Evolutionary conservation across 2,113 vertebrate genomes (phyloP).

Genomic region (Anguilla japonica): DNA sequence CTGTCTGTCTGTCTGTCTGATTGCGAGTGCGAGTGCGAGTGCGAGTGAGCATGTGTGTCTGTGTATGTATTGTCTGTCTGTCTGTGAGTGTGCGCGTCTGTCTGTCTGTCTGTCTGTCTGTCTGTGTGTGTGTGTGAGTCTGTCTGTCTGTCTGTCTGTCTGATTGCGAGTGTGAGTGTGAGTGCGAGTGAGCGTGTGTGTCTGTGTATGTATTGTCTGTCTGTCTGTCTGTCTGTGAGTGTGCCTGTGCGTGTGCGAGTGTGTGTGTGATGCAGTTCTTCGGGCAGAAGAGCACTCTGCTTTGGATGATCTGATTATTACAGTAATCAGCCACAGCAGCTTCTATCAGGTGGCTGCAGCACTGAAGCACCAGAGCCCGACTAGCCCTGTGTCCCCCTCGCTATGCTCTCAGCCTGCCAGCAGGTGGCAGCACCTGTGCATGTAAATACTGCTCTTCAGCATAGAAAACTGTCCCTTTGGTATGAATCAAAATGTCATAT

Average conservation of each 20-base stretch:
- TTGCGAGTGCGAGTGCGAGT: no score
- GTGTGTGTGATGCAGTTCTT: neutral
- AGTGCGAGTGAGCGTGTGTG: no score
- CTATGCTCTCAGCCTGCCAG: neutral
- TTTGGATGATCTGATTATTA: neutral
- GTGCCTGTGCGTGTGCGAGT: neutral
- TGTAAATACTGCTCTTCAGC: neutral
- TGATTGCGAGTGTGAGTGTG: no score
- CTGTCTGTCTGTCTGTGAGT: no score
- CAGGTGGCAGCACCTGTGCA: neutral
- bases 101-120: no score
- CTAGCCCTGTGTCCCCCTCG: constrained; percentile 28
- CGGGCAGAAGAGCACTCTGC: neutral
- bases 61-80: no score
- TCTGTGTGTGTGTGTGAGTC: no score
- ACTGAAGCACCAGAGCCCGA: constrained; percentile 43
- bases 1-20: neutral
- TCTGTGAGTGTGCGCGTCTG: no score
- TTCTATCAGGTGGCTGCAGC: neutral
- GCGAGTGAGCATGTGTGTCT: no score
- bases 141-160: no score
- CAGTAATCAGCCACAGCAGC: no score
- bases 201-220: no score
- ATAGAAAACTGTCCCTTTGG: neutral
- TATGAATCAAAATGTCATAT: neutral